Percentiles rank a stretch among this genome's conserved stretches.
phyloP scores from a whole-genome alignment of 2,888 invertebrate species.

The Leuctra nigra region DNA sequence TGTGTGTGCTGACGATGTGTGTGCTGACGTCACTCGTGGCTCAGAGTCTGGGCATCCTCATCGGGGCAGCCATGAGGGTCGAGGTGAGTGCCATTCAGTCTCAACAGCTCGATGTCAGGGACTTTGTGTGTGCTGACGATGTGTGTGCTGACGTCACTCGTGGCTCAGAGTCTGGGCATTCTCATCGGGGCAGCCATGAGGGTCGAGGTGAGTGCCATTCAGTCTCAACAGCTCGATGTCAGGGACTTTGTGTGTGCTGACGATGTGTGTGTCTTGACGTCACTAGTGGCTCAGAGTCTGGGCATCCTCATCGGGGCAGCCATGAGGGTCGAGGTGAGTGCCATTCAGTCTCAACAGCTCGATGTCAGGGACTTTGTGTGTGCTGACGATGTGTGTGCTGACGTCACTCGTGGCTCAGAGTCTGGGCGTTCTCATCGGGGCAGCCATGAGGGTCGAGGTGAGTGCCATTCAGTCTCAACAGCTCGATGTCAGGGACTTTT shows the following conservation, averaged over 20 bases:
- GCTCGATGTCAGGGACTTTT: too few species aligned
- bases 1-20: constrained; percentile 61
- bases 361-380: too few species aligned
- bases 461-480: too few species aligned
- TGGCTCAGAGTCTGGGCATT: constrained; percentile 86
- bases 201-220: constrained; percentile 64
- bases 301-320: constrained; percentile 90
- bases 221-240: too few species aligned
- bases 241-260: too few species aligned
- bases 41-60: constrained; percentile 85
- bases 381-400: constrained; percentile 66
- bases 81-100: too few species aligned
- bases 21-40: constrained; percentile 86
- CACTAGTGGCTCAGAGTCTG: constrained; percentile 86
- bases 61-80: constrained; percentile 86
- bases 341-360: too few species aligned
- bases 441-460: constrained; percentile 81
- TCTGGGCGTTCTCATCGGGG: constrained; percentile 85
- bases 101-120: too few species aligned
- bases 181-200: constrained; percentile 89
- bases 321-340: constrained; percentile 68
- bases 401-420: constrained; percentile 91
- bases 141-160: constrained; percentile 77
- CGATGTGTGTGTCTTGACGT: constrained; percentile 75
- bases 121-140: constrained; percentile 65